Evolutionary conservation across 2,888 invertebrate species (phyloP).

Genomic region (Tortricodes alternella): DNA sequence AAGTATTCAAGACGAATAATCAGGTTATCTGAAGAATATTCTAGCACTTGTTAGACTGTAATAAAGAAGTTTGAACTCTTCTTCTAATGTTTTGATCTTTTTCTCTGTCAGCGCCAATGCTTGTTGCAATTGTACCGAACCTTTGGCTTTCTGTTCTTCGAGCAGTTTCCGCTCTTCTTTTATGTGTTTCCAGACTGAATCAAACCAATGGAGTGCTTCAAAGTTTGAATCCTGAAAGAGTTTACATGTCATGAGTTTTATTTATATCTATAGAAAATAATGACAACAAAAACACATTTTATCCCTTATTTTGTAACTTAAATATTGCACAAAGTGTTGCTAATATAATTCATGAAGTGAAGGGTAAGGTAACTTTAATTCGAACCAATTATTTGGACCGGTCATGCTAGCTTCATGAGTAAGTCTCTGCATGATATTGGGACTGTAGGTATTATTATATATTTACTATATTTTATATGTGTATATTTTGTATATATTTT

Average conservation of each 20-base stretch:
- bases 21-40: slow-evolving; percentile 91
- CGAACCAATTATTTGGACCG: no score
- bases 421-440: no score
- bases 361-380: no score
- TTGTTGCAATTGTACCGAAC: slow-evolving; percentile 95
- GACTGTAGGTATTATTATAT: no score
- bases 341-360: no score
- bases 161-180: slow-evolving; percentile 82
- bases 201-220: slow-evolving; percentile 97
- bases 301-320: no score
- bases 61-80: slow-evolving; percentile 95
- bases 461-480: no score
- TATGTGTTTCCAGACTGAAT: slow-evolving; percentile 90
- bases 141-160: slow-evolving; percentile 84
- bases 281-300: no score
- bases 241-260: not conserved
- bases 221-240: slow-evolving; percentile 86
- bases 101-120: slow-evolving; percentile 94
- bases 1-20: not conserved
- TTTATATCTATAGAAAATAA: not conserved
- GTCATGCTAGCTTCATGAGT: no score
- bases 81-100: slow-evolving; percentile 86
- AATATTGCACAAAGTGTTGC: no score
- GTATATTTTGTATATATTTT: no score
- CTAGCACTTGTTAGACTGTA: slow-evolving; percentile 96